A percentile compares a stretch with the other conserved stretches of the same genome.
Evolutionary conservation across 2,113 vertebrate species (phyloP).

Genomic region (Craseonycteris thonglongyai): DNA sequence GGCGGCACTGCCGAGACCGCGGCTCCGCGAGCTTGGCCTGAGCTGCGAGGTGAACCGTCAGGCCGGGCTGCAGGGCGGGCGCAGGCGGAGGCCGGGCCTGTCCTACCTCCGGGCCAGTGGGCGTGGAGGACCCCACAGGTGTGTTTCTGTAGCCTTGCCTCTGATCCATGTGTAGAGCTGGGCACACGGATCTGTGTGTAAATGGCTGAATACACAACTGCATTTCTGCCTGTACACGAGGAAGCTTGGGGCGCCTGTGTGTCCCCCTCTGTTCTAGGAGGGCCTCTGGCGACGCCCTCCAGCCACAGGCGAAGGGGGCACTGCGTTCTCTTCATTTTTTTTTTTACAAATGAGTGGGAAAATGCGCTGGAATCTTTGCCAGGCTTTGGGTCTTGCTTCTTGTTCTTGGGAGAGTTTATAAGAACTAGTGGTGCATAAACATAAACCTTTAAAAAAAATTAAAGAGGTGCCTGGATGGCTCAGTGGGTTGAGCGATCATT

Average conservation of each 20-base stretch:
- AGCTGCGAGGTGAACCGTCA: accelerated
- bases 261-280: neutral
- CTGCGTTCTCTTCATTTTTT: no score
- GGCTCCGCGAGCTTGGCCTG: accelerated
- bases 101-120: neutral
- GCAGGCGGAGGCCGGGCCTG: neutral
- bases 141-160: neutral
- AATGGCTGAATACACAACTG: neutral
- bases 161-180: neutral
- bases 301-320: neutral
- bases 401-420: neutral
- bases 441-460: neutral
- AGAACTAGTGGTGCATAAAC: neutral
- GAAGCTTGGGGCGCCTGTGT: neutral
- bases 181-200: neutral
- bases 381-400: neutral
- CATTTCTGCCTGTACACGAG: neutral
- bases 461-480: no score
- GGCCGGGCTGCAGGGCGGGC: neutral
- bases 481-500: no score
- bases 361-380: neutral
- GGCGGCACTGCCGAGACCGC: neutral
- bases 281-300: neutral
- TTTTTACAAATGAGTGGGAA: neutral
- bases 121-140: neutral